Evolutionary conservation across 2,888 invertebrate genomes (phyloP), one percentile per base, ranked within the genome.

Genomic region (Agrotis clavis): DNA sequence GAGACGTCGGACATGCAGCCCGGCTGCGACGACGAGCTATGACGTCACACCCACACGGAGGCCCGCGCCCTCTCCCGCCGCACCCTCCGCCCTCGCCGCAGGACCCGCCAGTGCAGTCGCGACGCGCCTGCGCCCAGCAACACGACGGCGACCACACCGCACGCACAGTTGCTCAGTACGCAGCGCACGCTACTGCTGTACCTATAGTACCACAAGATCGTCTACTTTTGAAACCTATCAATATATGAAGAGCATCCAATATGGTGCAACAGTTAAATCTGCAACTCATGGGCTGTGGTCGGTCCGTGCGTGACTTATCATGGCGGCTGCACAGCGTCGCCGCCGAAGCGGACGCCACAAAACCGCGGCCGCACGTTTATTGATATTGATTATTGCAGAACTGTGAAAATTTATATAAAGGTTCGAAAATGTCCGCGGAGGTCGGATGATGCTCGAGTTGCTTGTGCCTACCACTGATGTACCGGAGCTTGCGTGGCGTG

Each of bases 1-100:
- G 98, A 98, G 87, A 95, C 95, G 71, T 92, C 93, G 0, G 96
- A 96, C 72, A 90, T 95, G 91, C 92, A 92, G 84, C 91, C 93
- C 11, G 93, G 91, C 81, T 90, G 91, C 77, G 95, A 95, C 73
- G 95, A 95, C 83, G 96, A 95, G 86, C 82, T 93, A 70, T 95
- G 91, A 94, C 88, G 79, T 75, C 76, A 61, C 25, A 4, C 21
- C 70, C 62, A 35, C 47, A 70, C 25, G 65, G 69, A 51, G 69
- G 68, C 69, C 63, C 50, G 81, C 73, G 60, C 73, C 64, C 68
- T 67, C 78, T 50, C 69, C 71, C 77, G 77, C 70, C 74, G 79
- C 77, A 79, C 71, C 66, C 81, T 77, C 81, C 78, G 72, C 70
- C 77, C 79, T 70, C 79, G 81, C 69, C 47, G 80, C 83, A 71